Conservation (phyloP, 2,888 invertebrate species). For the Hipparchia semele region DNA sequence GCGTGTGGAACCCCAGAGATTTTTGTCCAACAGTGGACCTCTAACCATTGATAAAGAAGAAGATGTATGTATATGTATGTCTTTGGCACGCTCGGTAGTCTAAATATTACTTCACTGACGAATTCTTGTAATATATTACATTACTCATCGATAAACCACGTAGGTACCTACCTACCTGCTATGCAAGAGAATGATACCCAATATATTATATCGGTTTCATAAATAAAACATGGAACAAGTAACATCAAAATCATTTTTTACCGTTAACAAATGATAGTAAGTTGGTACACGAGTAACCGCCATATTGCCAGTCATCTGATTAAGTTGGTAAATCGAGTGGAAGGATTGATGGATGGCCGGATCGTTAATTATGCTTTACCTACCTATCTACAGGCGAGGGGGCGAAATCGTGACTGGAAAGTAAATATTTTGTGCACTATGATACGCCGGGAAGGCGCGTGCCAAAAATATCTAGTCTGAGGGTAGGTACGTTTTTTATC, state of each 20-base stretch:
- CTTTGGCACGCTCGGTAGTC: too few species aligned
- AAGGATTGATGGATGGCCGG: slow-evolving; percentile 60
- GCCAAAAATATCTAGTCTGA: not conserved
- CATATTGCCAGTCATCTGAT: slow-evolving; percentile 59
- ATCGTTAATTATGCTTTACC: slow-evolving; percentile 58
- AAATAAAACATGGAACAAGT: slow-evolving; percentile 9
- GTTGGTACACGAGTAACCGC: slow-evolving; percentile 35
- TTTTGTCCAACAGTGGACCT: too few species aligned
- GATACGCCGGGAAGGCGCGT: not conserved
- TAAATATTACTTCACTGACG: too few species aligned
- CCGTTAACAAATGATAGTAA: slow-evolving; percentile 36
- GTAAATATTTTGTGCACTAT: slow-evolving; percentile 33
- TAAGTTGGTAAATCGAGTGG: slow-evolving; percentile 67
- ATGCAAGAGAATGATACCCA: slow-evolving; percentile 2
- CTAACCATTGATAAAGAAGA: too few species aligned
- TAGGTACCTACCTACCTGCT: not conserved
- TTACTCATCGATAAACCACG: too few species aligned
- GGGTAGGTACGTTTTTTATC: too few species aligned
- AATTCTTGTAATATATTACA: too few species aligned
- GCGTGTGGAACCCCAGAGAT: too few species aligned
- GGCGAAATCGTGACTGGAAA: slow-evolving; percentile 38
- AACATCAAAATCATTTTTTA: slow-evolving; percentile 33
- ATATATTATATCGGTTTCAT: not conserved
- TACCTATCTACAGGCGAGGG: slow-evolving; percentile 25
- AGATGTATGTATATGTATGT: too few species aligned